Base-by-base conservation (phyloP, 2,113 vertebrate species). In the Chelonoidis abingdonii region DNA sequence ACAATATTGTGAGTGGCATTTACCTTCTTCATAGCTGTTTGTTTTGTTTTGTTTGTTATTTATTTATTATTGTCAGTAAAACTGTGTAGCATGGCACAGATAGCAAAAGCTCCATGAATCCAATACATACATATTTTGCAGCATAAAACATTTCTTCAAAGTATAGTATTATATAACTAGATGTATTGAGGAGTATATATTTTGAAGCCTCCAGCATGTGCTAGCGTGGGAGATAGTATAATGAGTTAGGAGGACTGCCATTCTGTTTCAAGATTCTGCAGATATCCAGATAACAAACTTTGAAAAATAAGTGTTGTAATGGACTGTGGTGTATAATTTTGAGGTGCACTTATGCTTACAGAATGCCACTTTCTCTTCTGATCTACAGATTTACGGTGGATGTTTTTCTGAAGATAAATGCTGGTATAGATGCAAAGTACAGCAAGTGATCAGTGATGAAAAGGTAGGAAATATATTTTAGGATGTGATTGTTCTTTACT, bases 371-470 rank as follows among this genome's bases (percentile, higher is more conserved):
- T 56, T 90, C 83, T 90, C 78, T 92, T 91, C 56, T 95, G 3
- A 96, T 95, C 91, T 96, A 12, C 95, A 99, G 98, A 97, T 99
- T 83, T 99, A 99, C 96, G 98, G 96, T 83, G 98, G 98, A n/a
- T 98, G 98, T 69, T 99, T 98, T 98, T 98, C 98, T 95, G 98
- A 98, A 98, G 98, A 99, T 95, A 96, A 96, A 35, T 98, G 98
- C 95, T 99, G 98, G 98, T 99, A 99, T 93, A 98, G 98, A 96
- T 99, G 99, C 89, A 98, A 96, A 97, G 93, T 99, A 56, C 95
- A 98, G 88, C 96, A 98, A 93, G 93, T 97, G 62, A 93, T 98
- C 92, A 96, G 35, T 9, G 96, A 92, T 83, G 98, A 99, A 97
- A 98, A 99, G 97, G 98, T 94, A 98, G 95, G 97, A 96, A 65